Conservation (phyloP, 92 coral and sea anemone genomes). For the Zoanthus sociatus region DNA sequence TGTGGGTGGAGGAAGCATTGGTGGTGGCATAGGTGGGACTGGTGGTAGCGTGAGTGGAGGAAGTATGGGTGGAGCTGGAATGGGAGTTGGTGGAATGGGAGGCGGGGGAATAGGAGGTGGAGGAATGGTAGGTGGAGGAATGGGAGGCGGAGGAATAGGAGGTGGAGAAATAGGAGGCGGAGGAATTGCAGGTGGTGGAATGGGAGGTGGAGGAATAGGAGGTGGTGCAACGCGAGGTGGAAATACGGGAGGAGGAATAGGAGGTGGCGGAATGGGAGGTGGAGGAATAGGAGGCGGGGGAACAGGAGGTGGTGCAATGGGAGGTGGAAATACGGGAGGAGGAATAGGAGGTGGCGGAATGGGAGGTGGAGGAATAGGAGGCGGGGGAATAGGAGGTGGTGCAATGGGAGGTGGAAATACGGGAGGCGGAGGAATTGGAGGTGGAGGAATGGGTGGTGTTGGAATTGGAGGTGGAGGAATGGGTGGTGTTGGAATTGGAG, state of each 20-base stretch:
- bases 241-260: neutral
- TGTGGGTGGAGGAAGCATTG: too few species aligned
- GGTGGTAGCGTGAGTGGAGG: conserved; percentile 25
- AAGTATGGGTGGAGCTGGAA: conserved; percentile 14
- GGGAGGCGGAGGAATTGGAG: neutral
- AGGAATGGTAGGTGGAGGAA: conserved; percentile 16
- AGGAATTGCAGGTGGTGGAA: conserved; percentile 62
- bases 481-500: neutral
- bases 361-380: neutral
- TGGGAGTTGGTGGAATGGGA: conserved; percentile 16
- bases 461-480: conserved; percentile 12
- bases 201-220: conserved; percentile 18
- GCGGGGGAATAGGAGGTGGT: neutral
- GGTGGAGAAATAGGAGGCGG: conserved; percentile 14
- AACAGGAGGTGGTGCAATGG: neutral
- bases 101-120: conserved; percentile 22
- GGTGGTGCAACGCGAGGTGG: neutral
- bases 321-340: neutral
- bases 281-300: neutral
- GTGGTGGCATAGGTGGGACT: conserved; percentile 31
- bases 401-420: neutral
- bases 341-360: neutral
- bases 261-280: neutral
- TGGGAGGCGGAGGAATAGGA: neutral
- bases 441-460: neutral